These are phyloP conservation scores for Arothron firmamentum DNA, from an alignment of 2,113 vertebrate genomes.

Conservation along the genomic window DNA sequence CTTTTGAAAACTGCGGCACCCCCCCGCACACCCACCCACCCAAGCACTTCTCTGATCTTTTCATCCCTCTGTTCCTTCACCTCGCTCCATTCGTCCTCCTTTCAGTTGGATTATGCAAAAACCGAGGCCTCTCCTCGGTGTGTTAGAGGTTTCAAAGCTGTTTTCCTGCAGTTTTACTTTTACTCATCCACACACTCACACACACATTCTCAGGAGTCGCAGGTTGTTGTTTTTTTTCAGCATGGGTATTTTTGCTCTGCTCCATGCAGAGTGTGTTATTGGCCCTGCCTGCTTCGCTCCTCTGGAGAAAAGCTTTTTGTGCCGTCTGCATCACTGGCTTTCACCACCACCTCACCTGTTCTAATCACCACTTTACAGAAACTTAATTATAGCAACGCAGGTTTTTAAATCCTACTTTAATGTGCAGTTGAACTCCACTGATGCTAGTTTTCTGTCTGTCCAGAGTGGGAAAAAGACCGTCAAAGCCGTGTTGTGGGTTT, in stretches of 20 bases:
- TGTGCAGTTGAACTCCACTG: not conserved
- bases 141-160: slow-evolving; percentile 28
- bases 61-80: slow-evolving; percentile 21
- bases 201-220: not conserved
- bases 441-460: slow-evolving; percentile 16
- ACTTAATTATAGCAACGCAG: no score
- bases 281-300: slow-evolving; percentile 44
- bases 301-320: slow-evolving; percentile 38
- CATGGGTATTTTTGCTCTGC: slow-evolving; percentile 39
- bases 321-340: slow-evolving; percentile 4
- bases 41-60: not conserved
- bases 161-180: slow-evolving; percentile 16
- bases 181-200: not conserved
- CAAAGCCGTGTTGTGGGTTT: slow-evolving; percentile 90
- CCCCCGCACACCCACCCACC: not conserved
- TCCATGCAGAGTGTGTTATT: slow-evolving; percentile 52
- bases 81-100: slow-evolving; percentile 15
- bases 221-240: slow-evolving; percentile 16
- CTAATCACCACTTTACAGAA: slow-evolving; percentile 10
- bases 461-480: slow-evolving; percentile 89
- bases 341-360: slow-evolving; percentile 9
- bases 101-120: slow-evolving; percentile 52
- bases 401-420: slow-evolving; percentile 1
- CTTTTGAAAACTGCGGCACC: not conserved
- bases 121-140: slow-evolving; percentile 17